phyloP scores from a whole-genome alignment of 2,888 invertebrate species.

The Thecophora atra region DNA sequence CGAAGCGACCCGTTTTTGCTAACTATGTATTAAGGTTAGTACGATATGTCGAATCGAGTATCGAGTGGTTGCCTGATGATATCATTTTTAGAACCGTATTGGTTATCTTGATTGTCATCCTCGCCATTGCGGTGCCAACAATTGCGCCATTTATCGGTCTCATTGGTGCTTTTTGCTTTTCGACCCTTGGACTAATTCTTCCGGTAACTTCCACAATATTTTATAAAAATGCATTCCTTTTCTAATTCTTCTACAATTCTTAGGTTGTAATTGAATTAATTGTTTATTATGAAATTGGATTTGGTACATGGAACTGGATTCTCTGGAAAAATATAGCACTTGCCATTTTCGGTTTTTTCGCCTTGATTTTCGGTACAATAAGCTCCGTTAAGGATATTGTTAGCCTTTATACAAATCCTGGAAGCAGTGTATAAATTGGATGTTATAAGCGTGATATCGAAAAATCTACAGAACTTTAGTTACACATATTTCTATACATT shows the following conservation, averaged over 20 bases:
- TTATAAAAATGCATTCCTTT: no score
- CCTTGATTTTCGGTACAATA: conserved; percentile 83
- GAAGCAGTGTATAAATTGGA: conserved; percentile 40
- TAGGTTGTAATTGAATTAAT: conserved; percentile 81
- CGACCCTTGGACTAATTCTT: conserved; percentile 87
- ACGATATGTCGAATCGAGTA: no score
- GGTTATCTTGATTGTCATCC: conserved; percentile 74
- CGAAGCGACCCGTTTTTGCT: conserved; percentile 73
- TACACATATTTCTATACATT: background rate
- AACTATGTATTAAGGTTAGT: conserved; percentile 76
- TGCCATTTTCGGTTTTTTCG: conserved; percentile 78
- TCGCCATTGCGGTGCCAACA: conserved; percentile 88
- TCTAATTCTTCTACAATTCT: no score
- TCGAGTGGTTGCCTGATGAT: no score
- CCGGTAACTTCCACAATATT: conserved; percentile 71
- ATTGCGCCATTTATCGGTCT: conserved; percentile 90
- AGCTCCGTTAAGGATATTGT: conserved; percentile 73
- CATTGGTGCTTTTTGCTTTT: conserved; percentile 93
- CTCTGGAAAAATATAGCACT: conserved; percentile 83
- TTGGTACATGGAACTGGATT: conserved; percentile 77
- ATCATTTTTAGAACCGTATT: conserved; percentile 68
- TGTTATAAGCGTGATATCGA: background rate
- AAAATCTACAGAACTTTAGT: background rate
- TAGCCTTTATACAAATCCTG: conserved; percentile 49
- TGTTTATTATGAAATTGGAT: conserved; percentile 86